phyloP scores from a whole-genome alignment of 2,888 invertebrate genomes.

The Drosophila recens region DNA sequence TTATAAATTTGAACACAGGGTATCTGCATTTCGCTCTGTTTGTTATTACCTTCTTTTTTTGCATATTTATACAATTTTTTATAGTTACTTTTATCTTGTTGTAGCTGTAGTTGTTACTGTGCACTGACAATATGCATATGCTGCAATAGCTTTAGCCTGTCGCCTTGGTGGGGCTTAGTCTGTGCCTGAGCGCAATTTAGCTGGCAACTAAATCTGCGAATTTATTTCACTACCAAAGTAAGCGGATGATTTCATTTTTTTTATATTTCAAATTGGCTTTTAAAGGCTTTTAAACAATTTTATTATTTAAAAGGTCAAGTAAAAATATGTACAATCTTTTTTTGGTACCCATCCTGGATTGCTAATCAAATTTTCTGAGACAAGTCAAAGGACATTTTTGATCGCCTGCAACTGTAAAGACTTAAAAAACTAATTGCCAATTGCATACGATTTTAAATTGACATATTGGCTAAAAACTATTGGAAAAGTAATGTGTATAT shows the following conservation, averaged over 20 bases:
- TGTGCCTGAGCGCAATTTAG: slow-evolving; percentile 23
- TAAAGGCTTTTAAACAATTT: not conserved
- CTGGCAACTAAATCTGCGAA: slow-evolving; percentile 30
- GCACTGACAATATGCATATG: slow-evolving; percentile 36
- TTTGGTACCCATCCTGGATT: not conserved
- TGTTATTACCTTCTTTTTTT: slow-evolving; percentile 4
- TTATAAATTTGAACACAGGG: not conserved
- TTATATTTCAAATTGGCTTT: not conserved
- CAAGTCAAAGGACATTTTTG: not conserved
- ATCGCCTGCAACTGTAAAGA: not conserved
- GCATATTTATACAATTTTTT: slow-evolving; percentile 35
- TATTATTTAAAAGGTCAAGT: not conserved
- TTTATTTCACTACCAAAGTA: slow-evolving; percentile 29
- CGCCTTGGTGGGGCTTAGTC: slow-evolving; percentile 24
- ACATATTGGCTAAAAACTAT: not conserved
- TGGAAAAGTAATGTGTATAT: not conserved
- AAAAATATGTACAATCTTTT: not conserved
- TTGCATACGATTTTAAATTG: slow-evolving; percentile 1
- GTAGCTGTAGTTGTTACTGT: slow-evolving; percentile 9
- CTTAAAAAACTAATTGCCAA: slow-evolving; percentile 7
- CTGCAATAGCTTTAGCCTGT: slow-evolving; percentile 17
- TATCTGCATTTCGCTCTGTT: not conserved
- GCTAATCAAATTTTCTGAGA: not conserved
- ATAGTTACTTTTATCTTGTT: slow-evolving; percentile 18
- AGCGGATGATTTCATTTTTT: slow-evolving; percentile 7